phyloP scores from a whole-genome alignment of 2,797 vertebrate genomes.

The Cynopterus sphinx region DNA sequence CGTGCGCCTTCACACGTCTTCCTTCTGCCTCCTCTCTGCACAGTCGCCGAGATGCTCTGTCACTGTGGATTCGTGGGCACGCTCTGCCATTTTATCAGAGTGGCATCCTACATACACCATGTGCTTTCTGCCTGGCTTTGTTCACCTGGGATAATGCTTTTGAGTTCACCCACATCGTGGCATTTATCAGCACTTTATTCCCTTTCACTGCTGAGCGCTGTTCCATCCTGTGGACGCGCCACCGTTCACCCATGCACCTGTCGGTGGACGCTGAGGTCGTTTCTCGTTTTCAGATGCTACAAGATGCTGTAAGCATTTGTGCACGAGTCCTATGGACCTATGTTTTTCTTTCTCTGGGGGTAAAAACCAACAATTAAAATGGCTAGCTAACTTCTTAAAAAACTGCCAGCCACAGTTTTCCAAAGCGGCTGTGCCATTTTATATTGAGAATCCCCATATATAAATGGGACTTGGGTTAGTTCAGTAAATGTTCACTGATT shows the following conservation, averaged over 20 bases:
- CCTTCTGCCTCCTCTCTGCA: not conserved
- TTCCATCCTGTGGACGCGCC: rapidly evolving
- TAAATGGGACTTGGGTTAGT: not conserved
- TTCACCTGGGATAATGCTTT: too few species aligned
- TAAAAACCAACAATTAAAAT: not conserved
- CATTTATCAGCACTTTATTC: too few species aligned
- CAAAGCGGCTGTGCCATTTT: not conserved
- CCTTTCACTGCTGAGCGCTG: not conserved
- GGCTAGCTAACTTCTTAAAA: not conserved
- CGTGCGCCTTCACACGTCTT: rapidly evolving
- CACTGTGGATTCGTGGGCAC: not conserved
- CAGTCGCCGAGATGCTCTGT: not conserved
- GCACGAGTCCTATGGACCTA: not conserved
- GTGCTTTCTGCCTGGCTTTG: not conserved
- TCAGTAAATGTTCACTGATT: not conserved
- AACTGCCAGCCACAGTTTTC: not conserved
- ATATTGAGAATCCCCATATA: rapidly evolving
- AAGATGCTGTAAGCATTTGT: not conserved
- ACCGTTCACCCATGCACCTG: not conserved
- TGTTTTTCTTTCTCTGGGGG: not conserved
- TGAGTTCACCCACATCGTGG: not conserved
- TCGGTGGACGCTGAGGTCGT: not conserved
- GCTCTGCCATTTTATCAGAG: not conserved
- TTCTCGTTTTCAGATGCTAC: not conserved
- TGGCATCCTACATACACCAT: rapidly evolving